Conservation (phyloP, 2,113 vertebrate species). For the Hirundichthys speculiger region DNA sequence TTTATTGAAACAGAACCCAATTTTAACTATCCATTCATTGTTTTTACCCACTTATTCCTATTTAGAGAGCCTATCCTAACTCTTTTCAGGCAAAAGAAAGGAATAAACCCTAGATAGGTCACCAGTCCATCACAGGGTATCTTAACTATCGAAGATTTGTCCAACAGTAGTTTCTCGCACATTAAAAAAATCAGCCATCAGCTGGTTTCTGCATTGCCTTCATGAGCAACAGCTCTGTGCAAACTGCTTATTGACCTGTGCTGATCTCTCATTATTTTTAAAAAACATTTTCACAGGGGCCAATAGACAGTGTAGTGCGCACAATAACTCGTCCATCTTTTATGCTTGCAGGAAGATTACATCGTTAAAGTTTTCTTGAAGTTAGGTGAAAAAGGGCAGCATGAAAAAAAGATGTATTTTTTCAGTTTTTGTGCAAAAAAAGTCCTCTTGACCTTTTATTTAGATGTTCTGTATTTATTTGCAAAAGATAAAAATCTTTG, state of each 20-base stretch:
- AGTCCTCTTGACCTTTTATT: neutral
- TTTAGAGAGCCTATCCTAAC: no score
- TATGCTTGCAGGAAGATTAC: slow-evolving; percentile 5
- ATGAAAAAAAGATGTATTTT: no score
- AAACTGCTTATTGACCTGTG: slow-evolving; percentile 28
- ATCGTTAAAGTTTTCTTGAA: no score
- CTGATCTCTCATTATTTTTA: slow-evolving; percentile 15
- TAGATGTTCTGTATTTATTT: neutral
- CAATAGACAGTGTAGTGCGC: slow-evolving; percentile 8
- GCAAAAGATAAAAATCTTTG: neutral
- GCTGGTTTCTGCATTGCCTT: slow-evolving; percentile 34
- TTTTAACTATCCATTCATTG: no score
- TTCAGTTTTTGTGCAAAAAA: no score
- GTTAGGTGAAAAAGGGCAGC: no score
- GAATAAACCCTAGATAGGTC: no score
- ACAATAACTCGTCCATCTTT: slow-evolving; percentile 15
- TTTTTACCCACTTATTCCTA: no score
- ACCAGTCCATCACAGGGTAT: no score
- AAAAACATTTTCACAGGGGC: slow-evolving; percentile 26
- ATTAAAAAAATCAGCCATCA: slow-evolving; percentile 31
- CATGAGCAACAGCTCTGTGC: slow-evolving; percentile 22
- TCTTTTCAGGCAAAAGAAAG: no score
- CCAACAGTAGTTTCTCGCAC: slow-evolving; percentile 18
- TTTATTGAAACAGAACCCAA: slow-evolving; percentile 41
- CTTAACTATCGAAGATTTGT: no score